phyloP scores from a whole-genome alignment of 2,797 vertebrate genomes.

The Vultur gryphus region DNA sequence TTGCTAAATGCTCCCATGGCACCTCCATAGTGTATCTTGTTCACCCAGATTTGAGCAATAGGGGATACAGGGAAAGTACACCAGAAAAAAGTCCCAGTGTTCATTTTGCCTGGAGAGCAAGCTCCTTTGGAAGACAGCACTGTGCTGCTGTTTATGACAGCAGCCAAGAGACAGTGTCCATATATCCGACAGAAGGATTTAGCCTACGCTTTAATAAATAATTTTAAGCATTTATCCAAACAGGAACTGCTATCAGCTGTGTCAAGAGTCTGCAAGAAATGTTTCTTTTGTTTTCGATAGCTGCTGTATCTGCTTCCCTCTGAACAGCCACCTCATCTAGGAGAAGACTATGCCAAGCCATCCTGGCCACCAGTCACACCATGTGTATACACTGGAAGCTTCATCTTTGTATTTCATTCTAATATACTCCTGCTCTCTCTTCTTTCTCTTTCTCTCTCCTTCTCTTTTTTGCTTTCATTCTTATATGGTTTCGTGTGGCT shows the following conservation, averaged over 20 bases:
- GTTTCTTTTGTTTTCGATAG: neutral
- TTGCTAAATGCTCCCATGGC: neutral
- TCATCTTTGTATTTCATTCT: neutral
- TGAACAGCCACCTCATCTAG: neutral
- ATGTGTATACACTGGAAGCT: neutral
- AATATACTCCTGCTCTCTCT: neutral
- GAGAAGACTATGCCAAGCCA: neutral
- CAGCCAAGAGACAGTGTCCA: neutral
- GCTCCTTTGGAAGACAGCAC: neutral
- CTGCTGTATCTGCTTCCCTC: neutral
- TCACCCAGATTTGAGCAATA: neutral
- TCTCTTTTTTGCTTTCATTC: neutral
- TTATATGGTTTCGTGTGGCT: neutral
- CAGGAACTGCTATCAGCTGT: neutral
- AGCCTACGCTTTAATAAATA: neutral
- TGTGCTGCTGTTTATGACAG: neutral
- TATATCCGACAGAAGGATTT: neutral
- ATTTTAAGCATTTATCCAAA: neutral
- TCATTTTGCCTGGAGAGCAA: neutral
- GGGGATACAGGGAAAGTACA: neutral
- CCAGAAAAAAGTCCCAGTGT: neutral
- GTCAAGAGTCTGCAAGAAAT: neutral
- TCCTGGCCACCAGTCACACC: too few species aligned
- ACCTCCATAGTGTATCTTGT: neutral
- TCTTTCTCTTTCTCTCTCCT: neutral